Evolutionary conservation across 1,140 invertebrate genomes (phyloP).

Genomic region (Platorchestia sp.): DNA sequence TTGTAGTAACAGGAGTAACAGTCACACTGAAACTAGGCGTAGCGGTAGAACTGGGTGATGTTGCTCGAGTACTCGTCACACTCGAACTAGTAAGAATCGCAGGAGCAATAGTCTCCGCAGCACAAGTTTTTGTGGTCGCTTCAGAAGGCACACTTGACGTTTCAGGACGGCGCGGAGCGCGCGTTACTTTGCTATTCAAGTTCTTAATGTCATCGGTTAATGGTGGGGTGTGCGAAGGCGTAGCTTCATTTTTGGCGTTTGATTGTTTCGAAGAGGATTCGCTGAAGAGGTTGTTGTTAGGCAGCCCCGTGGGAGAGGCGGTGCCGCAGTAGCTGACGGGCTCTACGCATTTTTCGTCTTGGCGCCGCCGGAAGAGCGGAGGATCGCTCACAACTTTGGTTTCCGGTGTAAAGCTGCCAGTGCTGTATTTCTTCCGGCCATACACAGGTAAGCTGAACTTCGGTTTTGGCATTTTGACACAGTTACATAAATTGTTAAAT

Average conservation of each 20-base stretch:
- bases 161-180: not conserved
- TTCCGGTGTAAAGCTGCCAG: not conserved
- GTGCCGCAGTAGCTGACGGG: not conserved
- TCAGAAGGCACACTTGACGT: not conserved
- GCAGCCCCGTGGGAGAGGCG: not conserved
- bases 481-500: not conserved
- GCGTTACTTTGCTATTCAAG: not conserved
- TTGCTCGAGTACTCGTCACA: not conserved
- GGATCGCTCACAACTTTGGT: not conserved
- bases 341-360: not conserved
- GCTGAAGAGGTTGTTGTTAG: not conserved
- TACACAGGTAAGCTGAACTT: not conserved
- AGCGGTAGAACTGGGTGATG: not conserved
- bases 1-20: not conserved
- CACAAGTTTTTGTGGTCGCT: not conserved
- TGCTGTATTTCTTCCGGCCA: slow-evolving; percentile 13
- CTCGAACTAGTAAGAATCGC: not conserved
- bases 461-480: not conserved
- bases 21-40: not conserved
- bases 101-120: not conserved
- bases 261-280: not conserved
- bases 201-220: not conserved
- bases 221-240: not conserved
- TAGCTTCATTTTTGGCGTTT: not conserved
- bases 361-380: not conserved